A percentile compares a stretch with the other conserved stretches of the same genome.
Evolutionary conservation across 2,113 vertebrate genomes (phyloP).

Genomic region (Thamnaconus septentrionalis): DNA sequence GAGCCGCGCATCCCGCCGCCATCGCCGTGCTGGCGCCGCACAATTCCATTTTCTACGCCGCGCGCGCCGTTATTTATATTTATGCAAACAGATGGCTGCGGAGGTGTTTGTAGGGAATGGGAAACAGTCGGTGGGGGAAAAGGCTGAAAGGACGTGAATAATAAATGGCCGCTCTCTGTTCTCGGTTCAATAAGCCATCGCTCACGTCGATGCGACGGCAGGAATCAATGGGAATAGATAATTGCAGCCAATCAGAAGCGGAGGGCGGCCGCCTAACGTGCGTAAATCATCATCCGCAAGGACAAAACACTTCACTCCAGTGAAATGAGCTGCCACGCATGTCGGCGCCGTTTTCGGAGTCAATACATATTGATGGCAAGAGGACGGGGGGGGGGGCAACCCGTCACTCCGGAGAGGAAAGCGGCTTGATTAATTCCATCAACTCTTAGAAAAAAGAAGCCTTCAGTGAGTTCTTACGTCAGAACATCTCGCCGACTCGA

Average conservation of each 20-base stretch:
- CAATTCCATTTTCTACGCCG: too few species aligned
- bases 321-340: constrained; percentile 24
- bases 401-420: constrained; percentile 1
- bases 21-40: neutral
- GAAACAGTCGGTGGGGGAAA: constrained; percentile 31
- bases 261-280: neutral
- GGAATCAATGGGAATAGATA: constrained; percentile 36
- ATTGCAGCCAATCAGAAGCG: constrained; percentile 30
- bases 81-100: constrained; percentile 1
- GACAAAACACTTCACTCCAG: constrained; percentile 26
- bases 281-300: constrained; percentile 16
- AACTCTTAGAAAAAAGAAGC: constrained; percentile 9
- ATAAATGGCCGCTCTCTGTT: constrained; percentile 43
- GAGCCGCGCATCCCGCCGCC: neutral
- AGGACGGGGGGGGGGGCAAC: neutral
- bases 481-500: neutral
- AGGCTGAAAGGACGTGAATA: constrained; percentile 41
- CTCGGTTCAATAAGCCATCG: constrained; percentile 17
- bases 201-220: constrained; percentile 22
- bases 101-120: constrained; percentile 25
- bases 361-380: constrained; percentile 30
- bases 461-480: neutral
- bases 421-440: constrained; percentile 22
- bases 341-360: constrained; percentile 19
- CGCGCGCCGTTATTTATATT: neutral